phyloP scores from a whole-genome alignment of 2,113 vertebrate genomes.

The Hippotragus niger region DNA sequence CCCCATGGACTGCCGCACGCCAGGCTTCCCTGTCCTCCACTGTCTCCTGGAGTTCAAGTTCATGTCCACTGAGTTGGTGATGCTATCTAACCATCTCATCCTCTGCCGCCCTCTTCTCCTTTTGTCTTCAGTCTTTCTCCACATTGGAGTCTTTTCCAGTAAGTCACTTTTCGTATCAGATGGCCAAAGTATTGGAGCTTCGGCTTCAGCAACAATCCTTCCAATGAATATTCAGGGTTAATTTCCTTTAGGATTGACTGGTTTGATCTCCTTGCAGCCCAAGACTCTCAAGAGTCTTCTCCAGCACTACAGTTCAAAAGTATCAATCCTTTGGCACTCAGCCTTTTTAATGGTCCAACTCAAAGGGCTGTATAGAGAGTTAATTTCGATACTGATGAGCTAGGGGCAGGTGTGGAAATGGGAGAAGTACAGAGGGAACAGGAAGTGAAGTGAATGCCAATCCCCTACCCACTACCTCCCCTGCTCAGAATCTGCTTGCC shows the following conservation, averaged over 20 bases:
- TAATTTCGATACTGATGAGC: background rate
- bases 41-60: background rate
- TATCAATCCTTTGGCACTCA: background rate
- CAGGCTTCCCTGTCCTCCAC: background rate
- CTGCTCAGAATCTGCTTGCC: background rate
- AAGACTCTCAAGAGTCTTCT: background rate
- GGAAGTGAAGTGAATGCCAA: background rate
- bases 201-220: background rate
- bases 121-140: background rate
- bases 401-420: background rate
- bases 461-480: too few species aligned
- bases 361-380: too few species aligned
- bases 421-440: background rate
- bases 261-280: background rate
- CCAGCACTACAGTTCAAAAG: background rate
- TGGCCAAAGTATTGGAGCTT: background rate
- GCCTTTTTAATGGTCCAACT: background rate
- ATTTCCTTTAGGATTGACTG: background rate
- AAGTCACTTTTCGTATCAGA: background rate
- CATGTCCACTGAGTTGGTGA: background rate
- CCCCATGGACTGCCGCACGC: background rate
- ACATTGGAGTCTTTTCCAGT: background rate
- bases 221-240: background rate
- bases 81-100: background rate
- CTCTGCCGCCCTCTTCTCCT: background rate